phyloP scores from a whole-genome alignment of 2,113 vertebrate species.

The Pituophis catenifer region DNA sequence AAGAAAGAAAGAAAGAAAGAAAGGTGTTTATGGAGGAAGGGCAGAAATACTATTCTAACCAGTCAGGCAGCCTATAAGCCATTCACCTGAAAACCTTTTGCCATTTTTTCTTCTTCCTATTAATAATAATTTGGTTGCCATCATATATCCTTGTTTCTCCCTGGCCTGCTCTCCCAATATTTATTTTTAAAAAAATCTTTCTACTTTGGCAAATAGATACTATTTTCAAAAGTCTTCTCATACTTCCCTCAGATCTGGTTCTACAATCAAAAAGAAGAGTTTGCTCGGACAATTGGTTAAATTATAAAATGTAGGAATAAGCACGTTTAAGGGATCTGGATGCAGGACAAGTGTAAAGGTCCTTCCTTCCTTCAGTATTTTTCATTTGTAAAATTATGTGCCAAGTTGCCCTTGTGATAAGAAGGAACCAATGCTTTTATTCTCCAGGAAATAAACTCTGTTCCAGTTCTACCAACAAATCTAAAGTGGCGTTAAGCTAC shows the following conservation, averaged over 20 bases:
- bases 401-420: not conserved
- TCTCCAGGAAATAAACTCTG: conserved; percentile 26
- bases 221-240: not conserved
- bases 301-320: not conserved
- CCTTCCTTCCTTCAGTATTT: not conserved
- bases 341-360: not conserved
- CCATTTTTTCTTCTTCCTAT: not conserved
- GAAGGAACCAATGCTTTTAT: not conserved
- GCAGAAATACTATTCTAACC: not conserved
- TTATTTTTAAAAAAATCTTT: not conserved
- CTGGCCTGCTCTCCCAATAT: not conserved
- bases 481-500: conserved; percentile 46
- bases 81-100: no score
- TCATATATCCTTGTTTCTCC: not conserved
- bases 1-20: no score
- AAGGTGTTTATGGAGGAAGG: not conserved
- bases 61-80: not conserved
- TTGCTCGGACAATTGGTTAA: not conserved
- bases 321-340: not conserved
- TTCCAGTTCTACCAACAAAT: conserved; percentile 45
- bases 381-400: not conserved
- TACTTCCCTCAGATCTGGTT: not conserved
- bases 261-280: not conserved
- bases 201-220: not conserved
- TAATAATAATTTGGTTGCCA: not conserved